Conservation (phyloP, 2,888 invertebrate genomes). For the Lepidochrysops patricia region DNA sequence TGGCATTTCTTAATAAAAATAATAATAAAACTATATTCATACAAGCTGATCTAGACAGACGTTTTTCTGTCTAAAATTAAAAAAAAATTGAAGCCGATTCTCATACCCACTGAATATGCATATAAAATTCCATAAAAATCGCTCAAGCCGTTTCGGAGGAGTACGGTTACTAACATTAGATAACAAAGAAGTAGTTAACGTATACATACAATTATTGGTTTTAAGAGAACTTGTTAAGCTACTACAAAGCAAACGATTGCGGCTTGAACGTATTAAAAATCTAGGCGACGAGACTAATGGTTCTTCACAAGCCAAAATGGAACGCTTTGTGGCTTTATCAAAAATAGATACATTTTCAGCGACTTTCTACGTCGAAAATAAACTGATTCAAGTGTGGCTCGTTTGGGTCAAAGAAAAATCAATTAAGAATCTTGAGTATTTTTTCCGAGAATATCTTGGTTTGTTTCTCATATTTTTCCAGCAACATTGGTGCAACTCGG, state of each 20-base stretch:
- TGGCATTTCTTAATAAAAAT: neutral
- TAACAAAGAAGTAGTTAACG: too few species aligned
- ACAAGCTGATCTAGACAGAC: too few species aligned
- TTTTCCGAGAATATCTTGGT: neutral
- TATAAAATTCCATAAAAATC: too few species aligned
- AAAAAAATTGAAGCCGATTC: too few species aligned
- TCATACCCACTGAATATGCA: too few species aligned
- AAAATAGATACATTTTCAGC: neutral
- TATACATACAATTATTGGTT: too few species aligned
- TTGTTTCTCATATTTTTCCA: neutral
- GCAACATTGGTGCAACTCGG: neutral
- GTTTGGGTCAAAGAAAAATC: neutral
- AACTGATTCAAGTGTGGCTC: neutral
- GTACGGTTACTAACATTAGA: too few species aligned
- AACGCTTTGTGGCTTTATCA: slow-evolving; percentile 2
- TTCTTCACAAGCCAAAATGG: neutral
- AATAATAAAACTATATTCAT: neutral
- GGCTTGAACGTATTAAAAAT: neutral
- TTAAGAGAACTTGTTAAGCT: neutral
- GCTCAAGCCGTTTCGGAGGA: too few species aligned
- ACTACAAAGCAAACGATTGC: neutral
- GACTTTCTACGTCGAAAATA: neutral
- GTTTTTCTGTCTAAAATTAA: too few species aligned
- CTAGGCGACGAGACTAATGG: neutral
- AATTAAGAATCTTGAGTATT: neutral